Percentiles rank a stretch among this genome's conserved stretches.
Evolutionary conservation across 2,113 vertebrate species (phyloP).

Genomic region (Epinephelus moara): DNA sequence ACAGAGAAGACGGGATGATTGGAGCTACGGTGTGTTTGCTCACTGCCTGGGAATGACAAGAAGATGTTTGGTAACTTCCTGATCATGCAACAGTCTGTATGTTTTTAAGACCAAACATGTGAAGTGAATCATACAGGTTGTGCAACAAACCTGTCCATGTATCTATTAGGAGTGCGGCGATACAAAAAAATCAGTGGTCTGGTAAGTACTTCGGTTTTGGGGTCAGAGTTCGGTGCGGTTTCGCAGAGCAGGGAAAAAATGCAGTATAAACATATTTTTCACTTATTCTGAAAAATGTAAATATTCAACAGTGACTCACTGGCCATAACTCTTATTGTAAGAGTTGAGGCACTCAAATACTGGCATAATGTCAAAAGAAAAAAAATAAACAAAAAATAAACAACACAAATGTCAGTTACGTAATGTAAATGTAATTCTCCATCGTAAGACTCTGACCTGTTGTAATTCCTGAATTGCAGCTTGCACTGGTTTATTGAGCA

Average conservation of each 20-base stretch:
- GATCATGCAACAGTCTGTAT: slow-evolving; percentile 14
- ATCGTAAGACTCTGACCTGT: background rate
- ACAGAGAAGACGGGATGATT: slow-evolving; percentile 69
- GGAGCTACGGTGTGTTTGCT: slow-evolving; percentile 59
- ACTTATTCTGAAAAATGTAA: background rate
- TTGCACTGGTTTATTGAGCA: background rate
- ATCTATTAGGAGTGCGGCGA: background rate
- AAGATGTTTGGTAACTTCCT: slow-evolving; percentile 55
- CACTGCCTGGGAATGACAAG: slow-evolving; percentile 54
- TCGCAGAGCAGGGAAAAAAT: no score
- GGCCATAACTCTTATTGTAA: background rate
- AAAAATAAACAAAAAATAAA: background rate
- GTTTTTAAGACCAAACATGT: slow-evolving; percentile 4
- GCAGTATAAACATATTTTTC: background rate
- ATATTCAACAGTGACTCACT: background rate
- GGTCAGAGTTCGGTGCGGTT: no score
- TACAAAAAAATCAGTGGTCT: no score
- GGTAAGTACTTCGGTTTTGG: no score
- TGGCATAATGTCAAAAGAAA: background rate
- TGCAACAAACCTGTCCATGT: background rate
- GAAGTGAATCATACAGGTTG: slow-evolving; percentile 1
- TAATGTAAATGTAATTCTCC: background rate
- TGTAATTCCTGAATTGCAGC: background rate
- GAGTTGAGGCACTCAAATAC: background rate
- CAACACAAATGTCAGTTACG: background rate